A percentile compares a stretch with the other conserved stretches of the same genome.
Conservation (phyloP, 2,113 vertebrate genomes). For the Himantopus leucocephalus region DNA sequence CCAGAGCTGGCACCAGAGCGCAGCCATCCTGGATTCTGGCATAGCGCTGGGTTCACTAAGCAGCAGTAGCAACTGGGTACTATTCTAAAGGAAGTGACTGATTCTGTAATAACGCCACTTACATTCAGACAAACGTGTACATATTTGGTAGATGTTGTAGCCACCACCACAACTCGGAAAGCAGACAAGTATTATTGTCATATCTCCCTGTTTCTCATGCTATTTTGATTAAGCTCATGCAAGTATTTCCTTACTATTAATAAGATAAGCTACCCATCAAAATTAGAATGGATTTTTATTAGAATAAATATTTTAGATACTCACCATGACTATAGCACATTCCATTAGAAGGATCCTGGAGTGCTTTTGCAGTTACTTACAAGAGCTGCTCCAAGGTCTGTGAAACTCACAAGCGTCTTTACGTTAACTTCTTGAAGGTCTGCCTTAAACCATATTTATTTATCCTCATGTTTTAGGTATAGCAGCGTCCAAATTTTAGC, state of each 20-base stretch:
- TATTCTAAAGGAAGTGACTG: neutral
- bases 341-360: neutral
- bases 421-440: neutral
- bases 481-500: neutral
- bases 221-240: neutral
- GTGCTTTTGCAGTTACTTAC: neutral
- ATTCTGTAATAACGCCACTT: neutral
- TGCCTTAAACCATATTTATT: neutral
- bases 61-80: neutral
- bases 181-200: neutral
- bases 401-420: neutral
- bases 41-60: neutral
- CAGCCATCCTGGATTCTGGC: fast-evolving
- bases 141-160: neutral
- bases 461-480: neutral
- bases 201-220: neutral
- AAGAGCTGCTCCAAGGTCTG: neutral
- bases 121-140: neutral
- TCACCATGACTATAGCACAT: neutral
- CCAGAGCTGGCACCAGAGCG: neutral
- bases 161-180: neutral
- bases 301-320: neutral
- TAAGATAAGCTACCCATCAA: neutral
- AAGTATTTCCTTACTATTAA: neutral
- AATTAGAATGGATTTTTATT: neutral